These are phyloP conservation scores for Pseudomugil tenellus DNA, from an alignment of 2,797 vertebrate genomes.

Conservation along the genomic window DNA sequence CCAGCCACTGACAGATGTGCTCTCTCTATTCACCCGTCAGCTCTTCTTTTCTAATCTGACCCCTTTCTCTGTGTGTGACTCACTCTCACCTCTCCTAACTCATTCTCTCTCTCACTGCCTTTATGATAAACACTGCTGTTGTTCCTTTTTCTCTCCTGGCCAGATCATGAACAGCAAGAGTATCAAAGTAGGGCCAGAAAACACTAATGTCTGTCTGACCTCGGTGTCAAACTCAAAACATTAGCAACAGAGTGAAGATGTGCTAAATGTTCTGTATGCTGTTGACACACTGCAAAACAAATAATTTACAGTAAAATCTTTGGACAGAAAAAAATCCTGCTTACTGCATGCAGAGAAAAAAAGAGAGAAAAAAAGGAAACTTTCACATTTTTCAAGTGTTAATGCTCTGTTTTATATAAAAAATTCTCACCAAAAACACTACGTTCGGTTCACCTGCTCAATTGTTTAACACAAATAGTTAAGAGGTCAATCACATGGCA, in stretches of 20 bases:
- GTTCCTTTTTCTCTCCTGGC: constrained; percentile 22
- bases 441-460: too few species aligned
- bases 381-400: background rate
- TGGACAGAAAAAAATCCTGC: background rate
- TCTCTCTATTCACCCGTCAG: constrained; percentile 55
- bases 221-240: constrained; percentile 27
- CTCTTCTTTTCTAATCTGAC: constrained; percentile 74
- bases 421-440: too few species aligned
- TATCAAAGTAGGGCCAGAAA: constrained; percentile 17
- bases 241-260: constrained; percentile 6
- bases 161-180: constrained; percentile 38
- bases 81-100: constrained; percentile 21
- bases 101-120: constrained; percentile 9
- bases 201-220: constrained; percentile 28
- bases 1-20: constrained; percentile 78
- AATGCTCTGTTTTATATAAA: background rate
- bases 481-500: too few species aligned
- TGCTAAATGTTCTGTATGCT: background rate
- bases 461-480: too few species aligned
- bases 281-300: background rate
- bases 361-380: too few species aligned
- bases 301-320: background rate
- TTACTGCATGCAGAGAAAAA: too few species aligned
- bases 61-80: constrained; percentile 54
- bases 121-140: constrained; percentile 43